These are phyloP conservation scores for Poecilus cupreus DNA, from an alignment of 2,888 invertebrate species.

Conservation along the genomic window DNA sequence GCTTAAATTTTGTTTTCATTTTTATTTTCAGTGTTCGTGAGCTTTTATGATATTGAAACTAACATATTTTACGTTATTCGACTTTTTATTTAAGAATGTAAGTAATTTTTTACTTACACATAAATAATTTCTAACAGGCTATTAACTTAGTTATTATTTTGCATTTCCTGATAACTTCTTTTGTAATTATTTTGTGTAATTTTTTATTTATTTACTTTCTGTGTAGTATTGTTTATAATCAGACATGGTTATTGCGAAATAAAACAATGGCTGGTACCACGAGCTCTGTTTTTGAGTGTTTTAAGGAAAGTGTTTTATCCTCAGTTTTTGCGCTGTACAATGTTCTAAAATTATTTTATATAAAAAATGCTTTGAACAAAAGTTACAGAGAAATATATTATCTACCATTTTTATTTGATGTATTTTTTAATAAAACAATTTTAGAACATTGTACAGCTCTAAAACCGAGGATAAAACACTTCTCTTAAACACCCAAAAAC, in stretches of 20 bases:
- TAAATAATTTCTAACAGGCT: conserved; percentile 34
- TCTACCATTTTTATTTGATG: too few species aligned
- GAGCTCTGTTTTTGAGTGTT: too few species aligned
- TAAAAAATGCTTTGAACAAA: too few species aligned
- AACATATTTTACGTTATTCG: neutral
- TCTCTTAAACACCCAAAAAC: too few species aligned
- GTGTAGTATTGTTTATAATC: conserved; percentile 16
- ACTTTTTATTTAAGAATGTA: conserved; percentile 19
- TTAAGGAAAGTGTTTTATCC: too few species aligned
- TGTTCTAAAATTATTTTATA: too few species aligned
- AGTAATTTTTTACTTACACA: neutral
- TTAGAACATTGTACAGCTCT: too few species aligned
- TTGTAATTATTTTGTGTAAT: neutral
- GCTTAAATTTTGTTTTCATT: conserved; percentile 32
- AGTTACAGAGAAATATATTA: too few species aligned
- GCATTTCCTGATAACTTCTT: conserved; percentile 70
- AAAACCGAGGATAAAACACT: too few species aligned
- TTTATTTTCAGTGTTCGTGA: conserved; percentile 2
- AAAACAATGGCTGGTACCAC: too few species aligned
- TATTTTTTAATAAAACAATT: too few species aligned
- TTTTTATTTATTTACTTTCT: conserved; percentile 61
- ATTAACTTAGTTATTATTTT: conserved; percentile 60
- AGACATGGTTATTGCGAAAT: conserved; percentile 9
- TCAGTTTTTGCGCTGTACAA: too few species aligned
- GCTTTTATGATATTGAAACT: conserved; percentile 18